Conservation (phyloP, 1,140 invertebrate genomes). For the Hirudo medicinalis region DNA sequence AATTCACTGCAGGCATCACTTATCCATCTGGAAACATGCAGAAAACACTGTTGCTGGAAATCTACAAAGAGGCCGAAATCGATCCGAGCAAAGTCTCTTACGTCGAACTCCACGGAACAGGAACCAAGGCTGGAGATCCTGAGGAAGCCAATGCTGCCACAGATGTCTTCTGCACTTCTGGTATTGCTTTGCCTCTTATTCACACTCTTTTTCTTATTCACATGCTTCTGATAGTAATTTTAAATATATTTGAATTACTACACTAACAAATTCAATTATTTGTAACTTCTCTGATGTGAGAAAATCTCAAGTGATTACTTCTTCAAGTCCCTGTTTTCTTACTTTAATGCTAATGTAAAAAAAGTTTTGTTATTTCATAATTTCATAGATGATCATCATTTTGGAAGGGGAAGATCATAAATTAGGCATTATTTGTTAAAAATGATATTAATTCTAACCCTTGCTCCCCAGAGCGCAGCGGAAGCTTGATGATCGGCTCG, state of each 20-base stretch:
- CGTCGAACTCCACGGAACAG: constrained; percentile 90
- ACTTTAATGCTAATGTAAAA: too few relatives aligned
- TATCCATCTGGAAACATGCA: constrained; percentile 77
- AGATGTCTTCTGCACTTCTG: constrained; percentile 74
- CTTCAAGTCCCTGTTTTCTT: too few relatives aligned
- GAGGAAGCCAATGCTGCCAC: constrained; percentile 87
- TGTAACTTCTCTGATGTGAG: too few relatives aligned
- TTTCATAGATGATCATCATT: too few relatives aligned
- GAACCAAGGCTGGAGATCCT: constrained; percentile 77
- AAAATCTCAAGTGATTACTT: too few relatives aligned
- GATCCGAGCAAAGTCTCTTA: constrained; percentile 67
- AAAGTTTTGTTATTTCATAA: too few relatives aligned
- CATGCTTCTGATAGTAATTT: too few relatives aligned
- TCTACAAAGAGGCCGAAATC: constrained; percentile 67
- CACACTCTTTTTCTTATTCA: too few relatives aligned
- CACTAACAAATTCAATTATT: too few relatives aligned
- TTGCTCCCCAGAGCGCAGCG: constrained; percentile 40
- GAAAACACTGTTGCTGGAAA: constrained; percentile 65
- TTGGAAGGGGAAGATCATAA: too few relatives aligned
- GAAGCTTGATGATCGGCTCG: constrained; percentile 75
- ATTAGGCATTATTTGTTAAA: background rate
- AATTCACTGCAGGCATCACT: constrained; percentile 52
- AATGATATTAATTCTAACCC: background rate
- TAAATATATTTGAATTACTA: too few relatives aligned
- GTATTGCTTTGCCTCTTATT: background rate